These are phyloP conservation scores for Paramormyrops kingsleyae DNA, from an alignment of 2,113 vertebrate species.

Conservation along the genomic window DNA sequence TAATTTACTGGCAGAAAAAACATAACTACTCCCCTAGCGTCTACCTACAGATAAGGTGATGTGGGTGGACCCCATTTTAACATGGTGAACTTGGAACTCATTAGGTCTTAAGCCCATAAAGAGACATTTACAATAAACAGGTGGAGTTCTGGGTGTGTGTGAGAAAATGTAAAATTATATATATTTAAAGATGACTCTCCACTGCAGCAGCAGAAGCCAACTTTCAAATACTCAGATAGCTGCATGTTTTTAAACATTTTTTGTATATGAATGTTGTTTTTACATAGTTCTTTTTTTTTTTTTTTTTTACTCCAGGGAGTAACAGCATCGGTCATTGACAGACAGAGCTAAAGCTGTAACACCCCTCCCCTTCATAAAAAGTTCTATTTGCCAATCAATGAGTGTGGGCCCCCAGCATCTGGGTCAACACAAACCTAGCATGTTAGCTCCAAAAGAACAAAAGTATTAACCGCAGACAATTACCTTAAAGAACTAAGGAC, in stretches of 20 bases:
- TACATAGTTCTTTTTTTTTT: background rate
- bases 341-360: background rate
- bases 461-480: background rate
- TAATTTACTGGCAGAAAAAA: background rate
- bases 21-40: background rate
- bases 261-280: background rate
- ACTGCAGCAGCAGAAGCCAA: background rate
- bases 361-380: background rate
- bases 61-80: background rate
- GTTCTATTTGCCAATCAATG: background rate
- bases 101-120: background rate
- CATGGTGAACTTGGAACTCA: background rate
- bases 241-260: background rate
- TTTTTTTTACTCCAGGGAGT: background rate
- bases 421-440: background rate
- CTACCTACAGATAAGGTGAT: background rate
- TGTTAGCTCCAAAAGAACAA: background rate
- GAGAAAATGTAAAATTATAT: constrained; percentile 2
- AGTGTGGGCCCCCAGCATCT: background rate
- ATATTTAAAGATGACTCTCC: background rate
- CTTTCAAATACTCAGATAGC: background rate
- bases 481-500: background rate
- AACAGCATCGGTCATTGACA: background rate
- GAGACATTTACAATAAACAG: background rate
- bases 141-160: background rate